Evolutionary conservation across 2,113 vertebrate genomes (phyloP), one percentile per base, ranked within the genome.

Genomic region (Apteryx mantelli): DNA sequence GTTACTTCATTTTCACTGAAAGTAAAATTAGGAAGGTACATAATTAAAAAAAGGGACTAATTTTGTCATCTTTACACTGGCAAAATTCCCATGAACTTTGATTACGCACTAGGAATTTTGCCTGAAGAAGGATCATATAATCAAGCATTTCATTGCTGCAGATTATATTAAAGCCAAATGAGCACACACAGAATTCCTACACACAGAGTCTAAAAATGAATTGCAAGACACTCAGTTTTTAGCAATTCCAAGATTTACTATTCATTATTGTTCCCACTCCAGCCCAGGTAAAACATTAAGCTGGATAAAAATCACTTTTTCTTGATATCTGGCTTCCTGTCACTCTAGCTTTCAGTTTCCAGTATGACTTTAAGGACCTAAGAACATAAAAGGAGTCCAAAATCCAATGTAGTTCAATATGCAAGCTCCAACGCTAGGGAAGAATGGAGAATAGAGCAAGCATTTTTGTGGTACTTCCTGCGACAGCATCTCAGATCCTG

Each of bases 51-150:
- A 75, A 30, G 24, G 7, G 82, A 84, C n/a, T 86, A 76, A 82
- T 95, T 86, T 56, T 90, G 32, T 75, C 52, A 55, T 94, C 71
- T 90, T 97, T 78, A 84, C 56, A 56, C 42, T 94, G 94, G 85
- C 93, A 70, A 83, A 83, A 90, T 76, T 94, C 80, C 93, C 26
- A 25, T 76, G n/a, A 85, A 76, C 89, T 94, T 96, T 85, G 79
- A 94, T 82, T 88, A 78, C 22, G 64, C 3, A 6, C 73, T 94
- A 90, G 65, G 84, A 94, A 93, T 86, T 58, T 86, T 89, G 78
- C 75, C 53, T 81, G 75, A 68, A 93, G 89, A 93, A 40, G 76
- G n/a, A 93, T 93, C 76, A 79, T 78, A 65, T 60, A 94, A 97
- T 90, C 73, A 96, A 90, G 52, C n/a, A 50, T 36, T 78, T 88